phyloP scores from a whole-genome alignment of 2,113 vertebrate genomes.

The Petrocephalus microphthalmus region DNA sequence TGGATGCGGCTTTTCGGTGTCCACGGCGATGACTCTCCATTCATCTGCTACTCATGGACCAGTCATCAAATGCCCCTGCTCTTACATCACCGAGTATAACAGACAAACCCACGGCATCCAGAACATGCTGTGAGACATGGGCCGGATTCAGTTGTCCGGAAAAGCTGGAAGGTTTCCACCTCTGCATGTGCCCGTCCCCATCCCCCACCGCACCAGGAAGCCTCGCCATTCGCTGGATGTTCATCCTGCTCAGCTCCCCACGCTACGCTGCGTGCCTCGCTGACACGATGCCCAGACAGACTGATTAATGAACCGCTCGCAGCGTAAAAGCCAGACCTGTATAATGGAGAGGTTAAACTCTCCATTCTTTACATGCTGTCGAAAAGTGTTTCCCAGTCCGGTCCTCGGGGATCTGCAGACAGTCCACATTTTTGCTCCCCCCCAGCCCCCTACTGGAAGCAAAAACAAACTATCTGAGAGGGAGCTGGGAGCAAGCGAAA shows the following conservation, averaged over 20 bases:
- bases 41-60: not conserved
- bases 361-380: not conserved
- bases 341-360: not conserved
- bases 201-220: slow-evolving; percentile 10
- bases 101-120: not conserved
- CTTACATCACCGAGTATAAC: not conserved
- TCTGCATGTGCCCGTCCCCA: slow-evolving; percentile 17
- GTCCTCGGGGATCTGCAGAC: not conserved
- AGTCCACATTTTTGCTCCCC: not conserved
- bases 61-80: not conserved
- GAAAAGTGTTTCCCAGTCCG: not conserved
- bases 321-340: not conserved
- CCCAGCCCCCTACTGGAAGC: not conserved
- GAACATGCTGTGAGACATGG: not conserved
- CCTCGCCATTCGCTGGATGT: slow-evolving; percentile 29
- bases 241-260: slow-evolving; percentile 36
- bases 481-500: not conserved
- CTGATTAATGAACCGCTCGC: slow-evolving; percentile 41
- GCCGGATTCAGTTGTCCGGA: not conserved
- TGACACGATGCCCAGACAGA: slow-evolving; percentile 31
- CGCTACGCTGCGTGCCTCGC: slow-evolving; percentile 28
- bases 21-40: not conserved
- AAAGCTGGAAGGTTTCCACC: slow-evolving; percentile 31
- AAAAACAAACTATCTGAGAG: no score
- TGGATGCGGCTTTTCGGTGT: no score